phyloP scores from a whole-genome alignment of 1,140 invertebrate genomes.

The Drosophila yakuba region DNA sequence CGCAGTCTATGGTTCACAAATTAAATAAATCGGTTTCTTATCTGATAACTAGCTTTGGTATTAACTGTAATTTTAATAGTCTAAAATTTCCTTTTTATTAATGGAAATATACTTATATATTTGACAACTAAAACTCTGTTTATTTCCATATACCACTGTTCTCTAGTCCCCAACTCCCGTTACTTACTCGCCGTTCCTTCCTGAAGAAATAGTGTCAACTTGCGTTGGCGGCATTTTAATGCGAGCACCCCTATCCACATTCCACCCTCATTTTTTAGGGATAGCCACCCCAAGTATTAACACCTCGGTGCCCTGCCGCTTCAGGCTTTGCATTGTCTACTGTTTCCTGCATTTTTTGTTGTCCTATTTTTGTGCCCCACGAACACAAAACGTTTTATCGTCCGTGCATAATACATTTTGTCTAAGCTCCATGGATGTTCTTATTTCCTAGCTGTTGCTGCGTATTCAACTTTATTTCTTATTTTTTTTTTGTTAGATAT shows the following conservation, averaged over 20 bases:
- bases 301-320: constrained; percentile 44
- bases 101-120: no score
- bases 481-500: no score
- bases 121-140: background rate
- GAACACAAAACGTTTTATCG: constrained; percentile 76
- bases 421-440: constrained; percentile 37
- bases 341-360: constrained; percentile 65
- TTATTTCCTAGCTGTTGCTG: constrained; percentile 14
- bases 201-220: constrained; percentile 79
- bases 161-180: constrained; percentile 6
- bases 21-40: background rate
- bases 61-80: no score
- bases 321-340: constrained; percentile 58
- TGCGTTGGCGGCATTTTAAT: constrained; percentile 77
- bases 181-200: constrained; percentile 32
- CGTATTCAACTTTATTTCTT: constrained; percentile 15
- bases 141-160: background rate
- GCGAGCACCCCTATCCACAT: constrained; percentile 17
- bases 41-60: no score
- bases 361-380: constrained; percentile 25
- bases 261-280: constrained; percentile 1
- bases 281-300: constrained; percentile 51
- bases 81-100: background rate
- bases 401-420: constrained; percentile 80
- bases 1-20: background rate